Evolutionary conservation across 2,113 vertebrate species (phyloP).

Genomic region (Psettodes erumei): DNA sequence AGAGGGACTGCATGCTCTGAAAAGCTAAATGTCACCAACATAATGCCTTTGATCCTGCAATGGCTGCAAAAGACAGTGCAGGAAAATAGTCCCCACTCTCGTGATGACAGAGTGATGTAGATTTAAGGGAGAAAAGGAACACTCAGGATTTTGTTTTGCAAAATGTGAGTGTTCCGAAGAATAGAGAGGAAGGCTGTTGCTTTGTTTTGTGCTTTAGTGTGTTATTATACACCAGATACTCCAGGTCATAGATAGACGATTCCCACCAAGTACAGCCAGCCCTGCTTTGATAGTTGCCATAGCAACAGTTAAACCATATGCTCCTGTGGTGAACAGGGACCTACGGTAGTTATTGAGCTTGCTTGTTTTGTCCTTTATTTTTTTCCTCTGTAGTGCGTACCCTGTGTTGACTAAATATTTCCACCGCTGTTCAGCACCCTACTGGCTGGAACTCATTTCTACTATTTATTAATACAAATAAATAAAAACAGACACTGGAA

Average conservation of each 20-base stretch:
- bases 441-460: neutral
- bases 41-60: slow-evolving; percentile 21
- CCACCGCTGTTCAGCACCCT: neutral
- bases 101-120: slow-evolving; percentile 12
- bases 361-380: slow-evolving; percentile 23
- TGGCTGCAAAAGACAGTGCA: neutral
- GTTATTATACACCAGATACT: slow-evolving; percentile 36
- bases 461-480: neutral
- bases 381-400: neutral
- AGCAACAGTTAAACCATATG: slow-evolving; percentile 68
- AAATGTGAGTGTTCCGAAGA: neutral
- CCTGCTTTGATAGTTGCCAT: slow-evolving; percentile 65
- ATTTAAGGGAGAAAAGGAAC: neutral
- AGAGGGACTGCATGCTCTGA: slow-evolving; percentile 12
- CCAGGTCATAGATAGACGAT: slow-evolving; percentile 49
- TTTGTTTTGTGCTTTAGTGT: slow-evolving; percentile 18
- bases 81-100: slow-evolving; percentile 16
- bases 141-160: neutral
- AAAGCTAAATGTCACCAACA: slow-evolving; percentile 38
- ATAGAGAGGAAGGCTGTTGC: neutral
- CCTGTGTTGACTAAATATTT: neutral
- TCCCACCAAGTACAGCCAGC: slow-evolving; percentile 25
- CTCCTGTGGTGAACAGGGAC: slow-evolving; percentile 37
- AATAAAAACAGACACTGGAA: neutral
- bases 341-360: slow-evolving; percentile 17